These are phyloP conservation scores for Crax fasciolata DNA, from an alignment of 2,797 vertebrate species.

Conservation along the genomic window DNA sequence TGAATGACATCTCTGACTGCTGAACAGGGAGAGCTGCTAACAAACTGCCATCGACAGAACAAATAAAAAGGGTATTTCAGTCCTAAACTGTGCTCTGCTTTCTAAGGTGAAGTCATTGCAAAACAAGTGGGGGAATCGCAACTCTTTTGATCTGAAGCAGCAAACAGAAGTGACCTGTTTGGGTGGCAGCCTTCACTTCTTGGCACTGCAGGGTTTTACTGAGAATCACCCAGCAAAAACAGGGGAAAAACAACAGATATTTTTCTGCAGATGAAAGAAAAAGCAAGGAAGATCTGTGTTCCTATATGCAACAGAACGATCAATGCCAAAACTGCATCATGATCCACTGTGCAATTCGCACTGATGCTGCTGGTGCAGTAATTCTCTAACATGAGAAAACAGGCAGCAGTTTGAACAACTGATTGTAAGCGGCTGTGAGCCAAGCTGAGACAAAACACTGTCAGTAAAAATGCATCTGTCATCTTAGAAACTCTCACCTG, in stretches of 20 bases:
- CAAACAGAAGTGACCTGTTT: rapidly evolving
- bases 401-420: background rate
- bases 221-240: background rate
- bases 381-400: background rate
- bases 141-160: background rate
- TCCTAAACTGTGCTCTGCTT: background rate
- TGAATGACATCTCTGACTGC: background rate
- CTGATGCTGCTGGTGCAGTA: background rate
- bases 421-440: background rate
- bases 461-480: background rate
- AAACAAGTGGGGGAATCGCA: background rate
- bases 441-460: background rate
- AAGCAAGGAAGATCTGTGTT: background rate
- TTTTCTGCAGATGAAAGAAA: background rate
- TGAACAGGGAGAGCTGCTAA: background rate
- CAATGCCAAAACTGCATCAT: background rate
- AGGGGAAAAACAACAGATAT: background rate
- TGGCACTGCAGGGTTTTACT: background rate
- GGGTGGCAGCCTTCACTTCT: background rate
- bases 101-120: background rate
- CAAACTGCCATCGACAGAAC: background rate
- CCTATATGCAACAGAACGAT: background rate
- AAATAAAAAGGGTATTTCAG: background rate
- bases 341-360: background rate
- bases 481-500: background rate